Conservation (phyloP, 2,113 vertebrate species). For the Campylomormyrus tamandua region DNA sequence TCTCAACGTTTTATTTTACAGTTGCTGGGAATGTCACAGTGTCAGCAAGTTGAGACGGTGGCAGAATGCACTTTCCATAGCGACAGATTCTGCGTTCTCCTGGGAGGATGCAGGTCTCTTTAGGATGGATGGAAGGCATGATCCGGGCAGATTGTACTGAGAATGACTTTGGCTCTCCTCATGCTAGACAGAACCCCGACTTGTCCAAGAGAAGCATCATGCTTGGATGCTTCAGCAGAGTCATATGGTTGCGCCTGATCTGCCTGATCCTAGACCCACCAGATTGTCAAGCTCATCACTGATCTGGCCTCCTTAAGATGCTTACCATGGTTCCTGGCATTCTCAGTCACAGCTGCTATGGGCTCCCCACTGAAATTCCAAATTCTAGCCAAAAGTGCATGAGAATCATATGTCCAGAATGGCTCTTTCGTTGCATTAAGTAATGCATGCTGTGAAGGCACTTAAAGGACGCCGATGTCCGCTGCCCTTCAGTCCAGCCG, state of each 20-base stretch:
- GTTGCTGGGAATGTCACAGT: not conserved
- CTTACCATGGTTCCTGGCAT: slow-evolving; percentile 35
- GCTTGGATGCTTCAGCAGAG: not conserved
- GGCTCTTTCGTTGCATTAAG: not conserved
- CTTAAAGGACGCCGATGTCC: not conserved
- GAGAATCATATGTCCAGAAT: not conserved
- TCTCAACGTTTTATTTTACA: not conserved
- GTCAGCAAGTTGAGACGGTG: not conserved
- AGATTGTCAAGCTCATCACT: not conserved
- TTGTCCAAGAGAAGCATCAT: not conserved
- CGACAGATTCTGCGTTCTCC: not conserved
- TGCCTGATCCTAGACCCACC: not conserved
- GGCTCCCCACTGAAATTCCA: not conserved
- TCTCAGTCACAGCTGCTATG: not conserved
- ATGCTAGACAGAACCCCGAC: not conserved
- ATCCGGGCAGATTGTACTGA: not conserved
- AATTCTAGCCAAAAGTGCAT: not conserved
- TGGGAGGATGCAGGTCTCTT: not conserved
- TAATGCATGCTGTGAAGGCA: not conserved
- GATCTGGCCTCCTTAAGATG: not conserved
- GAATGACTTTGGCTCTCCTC: not conserved
- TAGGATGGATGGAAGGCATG: not conserved
- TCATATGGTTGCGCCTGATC: not conserved
- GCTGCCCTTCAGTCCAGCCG: slow-evolving; percentile 49
- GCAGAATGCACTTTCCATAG: not conserved